A percentile compares a stretch with the other conserved stretches of the same genome.
Evolutionary conservation across 2,888 invertebrate genomes (phyloP).

Genomic region (Ophion ventricosus): DNA sequence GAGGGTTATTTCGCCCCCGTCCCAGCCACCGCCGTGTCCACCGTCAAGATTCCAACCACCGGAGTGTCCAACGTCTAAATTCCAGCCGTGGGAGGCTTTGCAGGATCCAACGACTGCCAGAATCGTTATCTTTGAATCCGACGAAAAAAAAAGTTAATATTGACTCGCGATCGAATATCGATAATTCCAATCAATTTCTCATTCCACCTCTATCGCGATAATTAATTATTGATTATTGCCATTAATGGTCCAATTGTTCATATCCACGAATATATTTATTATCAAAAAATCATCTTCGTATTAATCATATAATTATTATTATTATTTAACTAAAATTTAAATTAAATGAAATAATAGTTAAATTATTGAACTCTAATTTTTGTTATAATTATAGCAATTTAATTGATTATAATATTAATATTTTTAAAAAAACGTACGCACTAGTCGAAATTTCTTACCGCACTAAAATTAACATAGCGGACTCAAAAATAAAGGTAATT

Average conservation of each 20-base stretch:
- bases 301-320: background rate
- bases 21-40: slow-evolving; percentile 64
- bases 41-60: slow-evolving; percentile 67
- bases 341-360: too few relatives aligned
- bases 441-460: too few relatives aligned
- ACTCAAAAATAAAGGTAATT: too few relatives aligned
- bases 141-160: background rate
- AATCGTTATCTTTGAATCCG: slow-evolving; percentile 45
- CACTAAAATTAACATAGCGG: too few relatives aligned
- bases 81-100: slow-evolving; percentile 63
- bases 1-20: slow-evolving; percentile 73
- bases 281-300: background rate
- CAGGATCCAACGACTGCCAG: slow-evolving; percentile 64
- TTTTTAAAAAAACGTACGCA: too few relatives aligned
- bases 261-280: too few relatives aligned
- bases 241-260: background rate
- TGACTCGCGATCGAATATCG: background rate
- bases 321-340: too few relatives aligned
- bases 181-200: background rate
- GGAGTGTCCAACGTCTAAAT: slow-evolving; percentile 65
- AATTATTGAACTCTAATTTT: too few relatives aligned
- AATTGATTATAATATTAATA: too few relatives aligned
- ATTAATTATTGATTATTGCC: background rate
- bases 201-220: background rate
- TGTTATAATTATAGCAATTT: too few relatives aligned